Evolutionary conservation across 2,113 vertebrate species (phyloP), one percentile per base, ranked within the genome.

Genomic region (Dipodomys stephensi): DNA sequence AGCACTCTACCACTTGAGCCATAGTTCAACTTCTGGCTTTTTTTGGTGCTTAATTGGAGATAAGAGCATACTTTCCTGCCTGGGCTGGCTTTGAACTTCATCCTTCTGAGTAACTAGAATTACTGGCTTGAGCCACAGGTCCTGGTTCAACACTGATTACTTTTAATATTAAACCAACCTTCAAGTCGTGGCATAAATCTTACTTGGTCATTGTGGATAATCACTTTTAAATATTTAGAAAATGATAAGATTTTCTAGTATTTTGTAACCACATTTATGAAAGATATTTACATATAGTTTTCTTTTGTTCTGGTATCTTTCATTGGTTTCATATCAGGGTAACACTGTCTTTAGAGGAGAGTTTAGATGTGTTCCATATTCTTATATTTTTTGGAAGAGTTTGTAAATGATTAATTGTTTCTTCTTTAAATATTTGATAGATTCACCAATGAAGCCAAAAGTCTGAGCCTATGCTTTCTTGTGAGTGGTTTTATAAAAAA

Each of bases 151-250:
- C 49, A 49, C 12, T 49, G 49, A 49, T 49, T 49, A 49, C 9
- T 49, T 93, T 93, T 93, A 30, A 81, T 88, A 84, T 64, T 81
- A n/a, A 80, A 81, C 67, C n/a, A 84, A 76, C 30, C 77, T 93
- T 91, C 25, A 92, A 92, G 20, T 90, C 60, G 32, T 80, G 60
- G 53, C 19, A 67, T 71, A 88, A 64, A 4, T 57, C 18, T 22
- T 73, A 96, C 22, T 68, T 76, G 67, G 46, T 92, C 83, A 73
- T 90, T 72, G n/a, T 83, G 10, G 49, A 86, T 84, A 69, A 86
- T 68, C 19, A 23, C 81, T 94, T 87, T 88, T 49, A 94, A 93
- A 85, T 92, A 69, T 32, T 95, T 74, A 84, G 82, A 78, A 73
- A 83, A 39, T 68, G 22, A 78, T 73, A 90, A 78, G 30, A 68